These are phyloP conservation scores for Chaetophractus vellerosus DNA, from an alignment of 2,797 vertebrate species.

Conservation along the genomic window DNA sequence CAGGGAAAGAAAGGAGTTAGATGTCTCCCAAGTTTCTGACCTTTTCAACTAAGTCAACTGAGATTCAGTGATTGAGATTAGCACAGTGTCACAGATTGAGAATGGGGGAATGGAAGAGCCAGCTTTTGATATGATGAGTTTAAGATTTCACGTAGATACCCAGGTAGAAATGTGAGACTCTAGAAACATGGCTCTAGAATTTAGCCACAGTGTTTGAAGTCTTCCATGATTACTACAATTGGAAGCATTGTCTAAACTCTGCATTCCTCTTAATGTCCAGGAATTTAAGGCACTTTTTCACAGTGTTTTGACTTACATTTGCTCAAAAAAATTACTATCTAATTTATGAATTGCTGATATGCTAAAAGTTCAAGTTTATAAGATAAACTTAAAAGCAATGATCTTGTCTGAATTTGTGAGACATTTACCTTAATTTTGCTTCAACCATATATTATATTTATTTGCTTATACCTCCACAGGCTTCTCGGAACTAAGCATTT, in stretches of 20 bases:
- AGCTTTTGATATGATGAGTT: background rate
- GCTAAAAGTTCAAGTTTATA: background rate
- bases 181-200: background rate
- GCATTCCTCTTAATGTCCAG: background rate
- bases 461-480: constrained; percentile 62
- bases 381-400: constrained; percentile 66
- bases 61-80: background rate
- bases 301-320: background rate
- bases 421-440: constrained; percentile 79
- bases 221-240: background rate
- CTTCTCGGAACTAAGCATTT: constrained; percentile 73
- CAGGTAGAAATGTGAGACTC: background rate
- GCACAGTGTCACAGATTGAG: background rate
- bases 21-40: background rate
- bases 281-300: background rate
- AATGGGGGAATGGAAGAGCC: background rate
- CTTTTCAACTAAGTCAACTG: background rate
- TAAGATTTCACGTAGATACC: background rate
- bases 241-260: background rate
- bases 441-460: constrained; percentile 31
- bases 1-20: background rate
- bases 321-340: background rate
- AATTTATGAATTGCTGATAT: background rate
- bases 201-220: background rate
- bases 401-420: constrained; percentile 14